phyloP scores from a whole-genome alignment of 2,888 invertebrate species.

The Lamproptera curius region DNA sequence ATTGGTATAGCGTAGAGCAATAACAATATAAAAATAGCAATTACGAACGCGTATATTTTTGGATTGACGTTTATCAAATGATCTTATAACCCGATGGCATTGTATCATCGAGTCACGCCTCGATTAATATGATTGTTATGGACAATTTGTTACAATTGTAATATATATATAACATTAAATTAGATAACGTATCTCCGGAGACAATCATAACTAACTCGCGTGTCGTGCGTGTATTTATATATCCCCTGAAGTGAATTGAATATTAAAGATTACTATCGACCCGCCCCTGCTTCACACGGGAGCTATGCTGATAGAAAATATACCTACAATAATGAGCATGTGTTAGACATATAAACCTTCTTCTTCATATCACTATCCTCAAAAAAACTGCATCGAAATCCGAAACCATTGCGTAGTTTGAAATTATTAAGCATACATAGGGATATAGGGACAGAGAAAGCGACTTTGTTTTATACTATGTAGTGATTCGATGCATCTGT shows the following conservation, averaged over 20 bases:
- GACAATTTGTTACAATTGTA: conserved; percentile 22
- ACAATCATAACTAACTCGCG: conserved; percentile 6
- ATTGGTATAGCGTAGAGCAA: conserved; percentile 4
- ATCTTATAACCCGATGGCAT: conserved; percentile 49
- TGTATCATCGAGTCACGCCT: conserved; percentile 31
- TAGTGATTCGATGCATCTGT: conserved; percentile 14
- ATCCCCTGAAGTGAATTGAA: conserved; percentile 10
- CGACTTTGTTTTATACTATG: no score
- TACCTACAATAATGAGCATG: no score
- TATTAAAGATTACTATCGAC: conserved; percentile 10
- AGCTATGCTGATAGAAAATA: no score
- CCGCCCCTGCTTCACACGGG: no score
- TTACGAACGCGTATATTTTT: conserved; percentile 46
- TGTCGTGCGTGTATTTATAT: conserved; percentile 9
- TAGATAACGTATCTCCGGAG: conserved; percentile 15
- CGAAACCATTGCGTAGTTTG: no score
- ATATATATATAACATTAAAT: conserved; percentile 3
- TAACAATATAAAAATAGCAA: conserved; percentile 30
- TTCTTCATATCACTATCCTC: no score
- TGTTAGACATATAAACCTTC: no score
- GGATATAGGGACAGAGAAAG: no score
- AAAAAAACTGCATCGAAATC: no score
- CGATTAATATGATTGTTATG: conserved; percentile 20
- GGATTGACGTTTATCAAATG: conserved; percentile 49
- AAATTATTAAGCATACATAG: no score